Evolutionary conservation across 2,888 invertebrate species (phyloP), one percentile per base, ranked within the genome.

Genomic region (Leptinotarsa haldemani): DNA sequence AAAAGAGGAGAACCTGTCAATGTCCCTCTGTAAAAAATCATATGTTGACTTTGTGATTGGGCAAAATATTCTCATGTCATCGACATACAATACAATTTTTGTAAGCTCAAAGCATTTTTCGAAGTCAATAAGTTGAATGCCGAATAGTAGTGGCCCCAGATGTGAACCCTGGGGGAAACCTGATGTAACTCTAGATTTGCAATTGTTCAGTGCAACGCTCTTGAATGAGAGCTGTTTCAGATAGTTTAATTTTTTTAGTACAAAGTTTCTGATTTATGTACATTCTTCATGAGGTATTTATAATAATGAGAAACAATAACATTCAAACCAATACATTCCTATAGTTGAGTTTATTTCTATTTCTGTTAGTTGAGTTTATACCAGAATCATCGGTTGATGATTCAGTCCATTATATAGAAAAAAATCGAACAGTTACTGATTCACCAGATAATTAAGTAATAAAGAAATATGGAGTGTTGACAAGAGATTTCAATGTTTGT

Each of bases 161-260:
- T n/a, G 16, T 16, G 50, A 50, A 15, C n/a, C 50, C n/a, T 50
- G 50, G 15, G 50, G 50, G 50, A 16, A 4, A 50, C 50, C 16
- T 50, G 50, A 50, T 50, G 50, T 50, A 16, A 50, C 50, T 50
- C 50, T 50, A 16, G 50, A 50, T 50, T 50, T 50, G 50, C 50
- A 48, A 50, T 50, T 50, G n/a, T 50, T 50, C 3, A n/a, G 50
- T 4, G 15, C 16, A 16, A 50, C n/a, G 16, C n/a, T 40, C 7
- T 40, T 40, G 40, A 40, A 40, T 40, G 40, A 40, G 40, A 40
- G 2, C 9, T 40, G 40, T 9, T 40, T 40, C 40, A 40, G 9
- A 40, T 9, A 9, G 9, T 40, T 40, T 40, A 9, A 40, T 9
- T 40, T 40, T 40, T 40, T 40, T 9, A 40, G 9, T 40, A 40